phyloP scores from a whole-genome alignment of 2,888 invertebrate species.

The Melanophora roralis region DNA sequence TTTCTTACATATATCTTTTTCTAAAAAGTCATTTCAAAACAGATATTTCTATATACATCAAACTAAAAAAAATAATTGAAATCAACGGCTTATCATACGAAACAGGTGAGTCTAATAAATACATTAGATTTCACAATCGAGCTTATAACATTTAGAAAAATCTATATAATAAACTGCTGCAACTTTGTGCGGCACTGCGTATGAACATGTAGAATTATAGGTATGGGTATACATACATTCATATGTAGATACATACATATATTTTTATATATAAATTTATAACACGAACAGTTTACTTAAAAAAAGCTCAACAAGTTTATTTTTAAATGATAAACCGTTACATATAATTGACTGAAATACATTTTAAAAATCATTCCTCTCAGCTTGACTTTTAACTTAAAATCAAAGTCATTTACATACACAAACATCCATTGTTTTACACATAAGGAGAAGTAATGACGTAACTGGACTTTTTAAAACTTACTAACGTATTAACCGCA shows the following conservation, averaged over 20 bases:
- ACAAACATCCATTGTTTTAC: not conserved
- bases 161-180: no score
- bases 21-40: no score
- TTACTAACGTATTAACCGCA: not conserved
- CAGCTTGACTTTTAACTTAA: not conserved
- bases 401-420: not conserved
- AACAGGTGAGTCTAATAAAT: no score
- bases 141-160: no score
- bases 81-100: no score
- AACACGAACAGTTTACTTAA: constrained; percentile 43
- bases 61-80: not conserved
- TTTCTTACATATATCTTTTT: no score
- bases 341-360: constrained; percentile 10
- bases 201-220: no score
- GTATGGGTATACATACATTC: no score
- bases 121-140: no score
- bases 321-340: constrained; percentile 38
- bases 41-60: no score
- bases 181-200: no score
- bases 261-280: not conserved
- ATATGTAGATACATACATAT: no score
- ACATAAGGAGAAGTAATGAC: constrained; percentile 21
- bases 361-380: not conserved
- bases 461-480: constrained; percentile 3
- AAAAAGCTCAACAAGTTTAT: constrained; percentile 39